Evolutionary conservation across 2,888 invertebrate species (phyloP), one percentile per base, ranked within the genome.

Genomic region (Subacronicta megacephala): DNA sequence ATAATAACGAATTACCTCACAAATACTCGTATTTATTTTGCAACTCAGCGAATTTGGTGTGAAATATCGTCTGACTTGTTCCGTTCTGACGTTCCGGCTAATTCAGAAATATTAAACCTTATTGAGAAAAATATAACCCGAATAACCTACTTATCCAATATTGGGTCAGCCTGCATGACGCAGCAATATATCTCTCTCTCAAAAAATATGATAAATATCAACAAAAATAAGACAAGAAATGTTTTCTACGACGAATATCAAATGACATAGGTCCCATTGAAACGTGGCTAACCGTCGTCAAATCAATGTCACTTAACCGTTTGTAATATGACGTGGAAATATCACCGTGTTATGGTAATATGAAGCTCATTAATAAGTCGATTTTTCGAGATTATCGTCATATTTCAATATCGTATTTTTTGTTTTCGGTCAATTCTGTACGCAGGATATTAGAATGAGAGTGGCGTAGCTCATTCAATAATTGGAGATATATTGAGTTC

Each of bases 271-370:
- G 35, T 46, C 36, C 38, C 50, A 57, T 63, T 62, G 61, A 51
- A 71, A 64, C 41, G 44, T 62, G 60, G 61, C 52, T 49, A 63
- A 78, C 80, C 80, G 69, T 69, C 72, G 77, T 81, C 81, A 81
- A 78, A 80, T 80, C 72, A 78, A 71, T 66, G 81, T 77, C 77
- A 72, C 44, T 46, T 61, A 35, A 40, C 10, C 41, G 52, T 37
- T 42, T 55, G 50, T 60, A 57, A 60, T 53, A 31, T 50, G 74
- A 64, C 62, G 51, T 52, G 43, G 40, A 65, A 65, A 71, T 65
- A 73, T 73, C 18, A 53, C n/a, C 41, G 38, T 29, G 13, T 51
- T 67, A 49, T 66, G 54, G 51, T 62, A 71, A 75, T 69, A 31
- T 15, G 53, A 44, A 47, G 18, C 33, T 61, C 46, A 46, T 50